phyloP scores from a whole-genome alignment of 2,797 vertebrate species.

The Novumbra hubbsi region DNA sequence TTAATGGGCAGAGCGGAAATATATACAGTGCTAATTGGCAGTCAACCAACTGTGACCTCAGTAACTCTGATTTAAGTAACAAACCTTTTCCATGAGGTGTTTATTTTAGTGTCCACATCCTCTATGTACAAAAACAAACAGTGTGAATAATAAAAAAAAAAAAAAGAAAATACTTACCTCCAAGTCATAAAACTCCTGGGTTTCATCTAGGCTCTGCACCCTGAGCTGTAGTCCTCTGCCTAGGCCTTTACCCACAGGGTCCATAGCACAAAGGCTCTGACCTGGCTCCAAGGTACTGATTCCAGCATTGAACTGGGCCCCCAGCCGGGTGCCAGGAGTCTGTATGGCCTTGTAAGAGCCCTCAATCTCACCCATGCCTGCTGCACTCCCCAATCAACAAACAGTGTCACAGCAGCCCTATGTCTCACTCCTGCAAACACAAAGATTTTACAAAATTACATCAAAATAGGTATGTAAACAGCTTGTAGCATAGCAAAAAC shows the following conservation, averaged over 20 bases:
- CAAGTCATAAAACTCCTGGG: slow-evolving; percentile 80
- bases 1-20: no score
- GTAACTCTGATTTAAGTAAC: no score
- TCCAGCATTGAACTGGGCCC: slow-evolving; percentile 77
- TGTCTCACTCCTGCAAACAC: slow-evolving; percentile 16
- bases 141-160: no score
- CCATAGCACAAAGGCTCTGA: slow-evolving; percentile 75
- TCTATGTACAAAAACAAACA: neutral
- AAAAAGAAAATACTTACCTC: slow-evolving; percentile 85
- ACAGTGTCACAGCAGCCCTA: slow-evolving; percentile 16
- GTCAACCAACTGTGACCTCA: no score
- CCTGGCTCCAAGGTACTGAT: slow-evolving; percentile 90
- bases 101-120: no score
- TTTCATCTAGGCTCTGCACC: slow-evolving; percentile 87
- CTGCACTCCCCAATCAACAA: slow-evolving; percentile 46
- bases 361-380: slow-evolving; percentile 90
- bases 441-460: neutral
- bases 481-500: neutral
- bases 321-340: slow-evolving; percentile 86
- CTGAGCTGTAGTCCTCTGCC: slow-evolving; percentile 75
- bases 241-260: slow-evolving; percentile 56
- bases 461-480: neutral
- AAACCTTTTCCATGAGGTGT: no score
- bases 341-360: slow-evolving; percentile 89
- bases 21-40: no score